Evolutionary conservation across 2,113 vertebrate genomes (phyloP), one percentile per base, ranked within the genome.

Genomic region (Oryzias woworae): DNA sequence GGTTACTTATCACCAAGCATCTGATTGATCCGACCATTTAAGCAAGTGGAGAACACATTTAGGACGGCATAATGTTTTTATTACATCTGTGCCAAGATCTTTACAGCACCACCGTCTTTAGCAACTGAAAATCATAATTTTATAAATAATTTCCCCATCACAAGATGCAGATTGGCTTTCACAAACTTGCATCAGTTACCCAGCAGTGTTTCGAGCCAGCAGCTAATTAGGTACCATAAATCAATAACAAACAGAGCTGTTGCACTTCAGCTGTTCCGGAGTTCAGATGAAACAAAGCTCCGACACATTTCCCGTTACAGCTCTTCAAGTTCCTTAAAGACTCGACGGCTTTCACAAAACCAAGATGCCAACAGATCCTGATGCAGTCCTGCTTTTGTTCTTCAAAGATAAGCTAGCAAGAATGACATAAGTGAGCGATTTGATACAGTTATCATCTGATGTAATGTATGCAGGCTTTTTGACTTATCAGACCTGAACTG

Each of bases 151-250:
- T 73, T 54, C 48, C 51, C 60, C 73, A 70, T 42, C 31, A 58
- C 54, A 58, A 58, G 58, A 14, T 75, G 77, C 63, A 53, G 31
- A 74, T 70, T 58, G 69, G 62, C 81, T 87, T 88, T 87, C 79
- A 78, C 75, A 58, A 62, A 57, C 68, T 83, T 87, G 60, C 85
- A 81, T 88, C 78, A 83, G 66, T 78, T 80, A 80, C 65, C 52
- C 53, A 71, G 69, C 69, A 65, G 48, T 49, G 61, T 67, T 63
- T 67, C 54, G 64, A 68, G 75, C 44, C 75, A 47, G 58, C 61
- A 17, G 2, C 71, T 86, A 89, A 89, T 80, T 74, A 80, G 67
- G 62, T 45, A 62, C 58, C 58, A 75, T 76, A 62, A 81, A 83
- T 81, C 82, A 83, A 81, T 77, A 69, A 75, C 67, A 76, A 85